These are phyloP conservation scores for Colossoma macropomum DNA, from an alignment of 2,113 vertebrate species.

Conservation along the genomic window DNA sequence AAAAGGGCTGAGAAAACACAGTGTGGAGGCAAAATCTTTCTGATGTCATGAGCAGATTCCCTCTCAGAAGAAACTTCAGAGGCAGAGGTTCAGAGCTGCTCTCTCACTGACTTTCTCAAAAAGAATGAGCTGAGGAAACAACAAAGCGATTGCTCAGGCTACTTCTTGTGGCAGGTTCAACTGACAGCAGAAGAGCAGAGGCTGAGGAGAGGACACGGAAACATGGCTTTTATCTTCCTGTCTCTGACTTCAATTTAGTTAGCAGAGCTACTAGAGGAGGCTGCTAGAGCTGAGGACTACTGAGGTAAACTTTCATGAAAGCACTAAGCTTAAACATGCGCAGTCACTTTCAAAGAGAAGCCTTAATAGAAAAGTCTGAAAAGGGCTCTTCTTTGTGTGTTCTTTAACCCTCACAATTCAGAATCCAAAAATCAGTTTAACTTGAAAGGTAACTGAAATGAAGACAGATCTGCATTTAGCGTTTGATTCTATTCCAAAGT, in stretches of 20 bases:
- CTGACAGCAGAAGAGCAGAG: neutral
- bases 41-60: constrained; percentile 30
- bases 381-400: neutral
- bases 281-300: neutral
- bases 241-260: constrained; percentile 10
- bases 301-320: neutral
- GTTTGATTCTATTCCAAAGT: neutral
- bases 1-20: neutral
- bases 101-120: neutral
- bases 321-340: neutral
- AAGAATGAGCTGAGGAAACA: constrained; percentile 36
- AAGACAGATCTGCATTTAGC: no score
- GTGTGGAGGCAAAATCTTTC: constrained; percentile 5
- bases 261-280: neutral
- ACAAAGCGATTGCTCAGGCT: constrained; percentile 34
- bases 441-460: no score
- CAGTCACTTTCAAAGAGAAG: neutral
- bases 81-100: constrained; percentile 22
- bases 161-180: neutral
- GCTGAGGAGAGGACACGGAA: constrained; percentile 20
- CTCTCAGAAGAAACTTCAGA: constrained; percentile 7
- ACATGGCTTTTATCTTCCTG: constrained; percentile 37
- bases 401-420: neutral
- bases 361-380: neutral
- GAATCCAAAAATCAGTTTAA: no score